Evolutionary conservation across 2,797 vertebrate species (phyloP).

Genomic region (Clarias fuscus): DNA sequence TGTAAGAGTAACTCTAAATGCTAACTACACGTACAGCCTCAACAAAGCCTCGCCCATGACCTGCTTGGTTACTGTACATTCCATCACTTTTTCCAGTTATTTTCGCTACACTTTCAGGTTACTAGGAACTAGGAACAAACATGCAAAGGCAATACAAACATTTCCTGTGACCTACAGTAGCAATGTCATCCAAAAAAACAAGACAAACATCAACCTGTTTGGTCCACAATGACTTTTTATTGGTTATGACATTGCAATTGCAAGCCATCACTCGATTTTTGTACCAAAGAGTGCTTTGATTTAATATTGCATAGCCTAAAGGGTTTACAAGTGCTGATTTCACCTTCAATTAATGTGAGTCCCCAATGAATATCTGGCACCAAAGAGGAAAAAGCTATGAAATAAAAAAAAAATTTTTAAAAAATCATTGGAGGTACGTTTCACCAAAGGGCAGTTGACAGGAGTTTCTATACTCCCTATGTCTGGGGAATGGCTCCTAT

Average conservation of each 20-base stretch:
- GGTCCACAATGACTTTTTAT: background rate
- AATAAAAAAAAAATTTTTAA: too few relatives aligned
- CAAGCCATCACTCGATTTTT: slow-evolving; percentile 20
- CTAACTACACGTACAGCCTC: background rate
- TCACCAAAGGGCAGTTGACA: slow-evolving; percentile 43
- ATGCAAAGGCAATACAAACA: slow-evolving; percentile 9
- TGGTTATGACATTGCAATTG: slow-evolving; percentile 1
- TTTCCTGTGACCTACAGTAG: background rate
- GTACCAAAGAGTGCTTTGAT: slow-evolving; percentile 30
- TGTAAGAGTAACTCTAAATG: background rate
- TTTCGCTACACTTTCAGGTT: slow-evolving; percentile 14
- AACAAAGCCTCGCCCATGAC: slow-evolving; percentile 4
- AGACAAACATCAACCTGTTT: slow-evolving; percentile 1
- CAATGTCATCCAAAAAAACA: slow-evolving; percentile 24
- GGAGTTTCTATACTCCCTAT: slow-evolving; percentile 36
- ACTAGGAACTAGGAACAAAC: slow-evolving; percentile 21
- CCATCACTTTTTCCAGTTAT: slow-evolving; percentile 8
- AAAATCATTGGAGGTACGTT: slow-evolving; percentile 23
- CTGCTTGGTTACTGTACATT: background rate
- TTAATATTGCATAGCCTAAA: slow-evolving; percentile 40
- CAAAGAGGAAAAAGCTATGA: background rate
- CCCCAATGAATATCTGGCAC: background rate
- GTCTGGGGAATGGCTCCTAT: slow-evolving; percentile 28
- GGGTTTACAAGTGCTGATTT: slow-evolving; percentile 38
- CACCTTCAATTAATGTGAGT: slow-evolving; percentile 35